Evolutionary conservation across 1,140 invertebrate species (phyloP).

Genomic region (Trypoxylus dichotomus): DNA sequence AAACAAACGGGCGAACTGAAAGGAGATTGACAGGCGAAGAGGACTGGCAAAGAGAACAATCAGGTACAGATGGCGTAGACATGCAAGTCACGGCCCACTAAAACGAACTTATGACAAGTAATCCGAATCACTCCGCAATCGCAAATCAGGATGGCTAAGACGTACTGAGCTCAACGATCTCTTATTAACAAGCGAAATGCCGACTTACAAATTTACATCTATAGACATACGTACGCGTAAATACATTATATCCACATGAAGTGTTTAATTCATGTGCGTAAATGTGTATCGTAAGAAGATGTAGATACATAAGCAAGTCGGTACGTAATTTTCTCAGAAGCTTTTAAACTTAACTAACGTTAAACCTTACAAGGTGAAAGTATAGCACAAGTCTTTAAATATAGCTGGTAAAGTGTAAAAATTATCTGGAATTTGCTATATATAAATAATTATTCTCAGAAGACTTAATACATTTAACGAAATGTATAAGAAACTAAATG

Average conservation of each 20-base stretch:
- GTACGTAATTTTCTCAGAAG: no score
- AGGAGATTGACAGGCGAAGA: slow-evolving; percentile 37
- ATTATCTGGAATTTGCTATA: no score
- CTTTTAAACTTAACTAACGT: no score
- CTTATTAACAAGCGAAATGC: neutral
- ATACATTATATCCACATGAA: neutral
- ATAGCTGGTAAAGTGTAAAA: no score
- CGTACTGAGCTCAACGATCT: neutral
- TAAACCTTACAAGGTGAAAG: no score
- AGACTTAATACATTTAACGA: no score
- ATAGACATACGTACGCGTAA: neutral
- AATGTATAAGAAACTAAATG: no score
- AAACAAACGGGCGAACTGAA: neutral
- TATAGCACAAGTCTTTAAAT: no score
- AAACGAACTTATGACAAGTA: slow-evolving; percentile 37
- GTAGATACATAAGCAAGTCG: no score
- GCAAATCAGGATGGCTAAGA: slow-evolving; percentile 34
- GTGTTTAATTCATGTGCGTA: no score
- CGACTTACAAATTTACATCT: neutral
- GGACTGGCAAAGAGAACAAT: slow-evolving; percentile 36
- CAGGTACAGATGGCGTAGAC: slow-evolving; percentile 34
- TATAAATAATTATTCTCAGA: no score
- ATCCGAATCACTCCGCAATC: slow-evolving; percentile 37
- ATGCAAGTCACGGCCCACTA: slow-evolving; percentile 37
- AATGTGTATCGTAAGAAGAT: no score